Base-by-base conservation (phyloP, 2,888 invertebrate genomes). In the Sthenelais limicola region DNA sequence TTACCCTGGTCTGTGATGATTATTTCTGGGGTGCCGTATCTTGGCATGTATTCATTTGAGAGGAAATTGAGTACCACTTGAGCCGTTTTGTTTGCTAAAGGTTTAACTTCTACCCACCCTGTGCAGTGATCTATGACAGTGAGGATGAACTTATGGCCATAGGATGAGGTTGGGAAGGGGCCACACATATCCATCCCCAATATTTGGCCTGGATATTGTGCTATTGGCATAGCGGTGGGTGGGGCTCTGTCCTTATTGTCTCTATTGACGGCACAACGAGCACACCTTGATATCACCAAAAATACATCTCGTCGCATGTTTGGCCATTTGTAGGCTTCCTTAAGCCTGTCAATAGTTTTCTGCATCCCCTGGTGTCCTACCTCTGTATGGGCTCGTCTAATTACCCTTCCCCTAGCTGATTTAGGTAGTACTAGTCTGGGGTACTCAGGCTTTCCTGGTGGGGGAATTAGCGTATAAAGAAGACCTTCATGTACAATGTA, bases 251-350 rank as follows among this genome's bases (percentile, higher is more conserved):
- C 43, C 33, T 33, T 4, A 28, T 43, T 32, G 15, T 51, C 38
- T 32, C n/a, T n/a, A n/a, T n/a, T n/a, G n/a, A n/a, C n/a, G n/a
- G 70, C 47, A 70, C 56, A 54, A 18, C 15, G 3, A 24, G 32
- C 38, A 54, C 70, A 70, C 38, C 21, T 33, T 3, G 21, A 26
- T 3, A 70, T 4, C 15, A 54, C 18, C 18, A 18, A 24, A 26
- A 24, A 18, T 2, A 70, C 43, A 24, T 70, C 70, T 32, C 56
- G 35, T 30, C 35, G n/a, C 56, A 47, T 38, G 18, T 43, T 21
- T 7, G 54, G 54, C 70, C 70, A 70, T 38, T 54, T 70, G 28
- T 70, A 70, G 7, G 38, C 38, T 26, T 54, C 54, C 26, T 54
- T 21, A 2, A 70, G 15, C n/a, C 70, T 30, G 24, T 35, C 28